Base-by-base conservation (phyloP, 2,113 vertebrate species). In the Bufo bufo region DNA sequence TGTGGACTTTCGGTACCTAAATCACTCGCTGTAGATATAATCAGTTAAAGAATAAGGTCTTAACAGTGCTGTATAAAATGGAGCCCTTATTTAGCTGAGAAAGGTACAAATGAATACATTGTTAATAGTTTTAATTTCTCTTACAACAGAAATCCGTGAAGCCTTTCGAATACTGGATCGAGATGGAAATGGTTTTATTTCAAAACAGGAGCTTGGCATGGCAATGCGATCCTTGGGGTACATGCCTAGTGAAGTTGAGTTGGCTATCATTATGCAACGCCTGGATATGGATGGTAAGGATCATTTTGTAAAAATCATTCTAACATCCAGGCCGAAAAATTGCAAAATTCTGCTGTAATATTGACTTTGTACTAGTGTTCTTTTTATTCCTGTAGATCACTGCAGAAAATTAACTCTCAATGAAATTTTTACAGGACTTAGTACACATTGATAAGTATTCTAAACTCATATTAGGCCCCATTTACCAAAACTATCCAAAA, bases 161-260 rank as follows among this genome's bases (percentile, higher is more conserved):
- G 98, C 98, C 78, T 99, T 99, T 90, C 95, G 97, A 63, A 96
- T 99, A 23, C 94, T 99, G 96, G 98, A 99, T 92, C 96, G 97
- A 2, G 98, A 99, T 6, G 98, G 98, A 71, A 99, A 99, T 16
- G 98, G 98, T 85, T 99, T 99, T 94, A 99, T 99, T 92, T 99
- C 98, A 92, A 99, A 99, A 93, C 98, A 99, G 94, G 98, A 99
- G 94, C 95, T 99, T 94, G 98, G 98, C 33, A 99, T 99, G 98
- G 98, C 98, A 85, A 99, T 99, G 98, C 96, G 98, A 71, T 99
- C 98, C 0, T 91, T 99, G 96, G 98, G 98, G 45, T 97, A 99
- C 94, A 99, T 99, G 98, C 98, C 98, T 77, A 99, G 98, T 0
- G 98, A 99, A 92, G 98, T 99, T 94, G 98, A 99, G 92, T 94